These are phyloP conservation scores for Nomada fabriciana DNA, from an alignment of 2,888 invertebrate genomes.

Conservation along the genomic window DNA sequence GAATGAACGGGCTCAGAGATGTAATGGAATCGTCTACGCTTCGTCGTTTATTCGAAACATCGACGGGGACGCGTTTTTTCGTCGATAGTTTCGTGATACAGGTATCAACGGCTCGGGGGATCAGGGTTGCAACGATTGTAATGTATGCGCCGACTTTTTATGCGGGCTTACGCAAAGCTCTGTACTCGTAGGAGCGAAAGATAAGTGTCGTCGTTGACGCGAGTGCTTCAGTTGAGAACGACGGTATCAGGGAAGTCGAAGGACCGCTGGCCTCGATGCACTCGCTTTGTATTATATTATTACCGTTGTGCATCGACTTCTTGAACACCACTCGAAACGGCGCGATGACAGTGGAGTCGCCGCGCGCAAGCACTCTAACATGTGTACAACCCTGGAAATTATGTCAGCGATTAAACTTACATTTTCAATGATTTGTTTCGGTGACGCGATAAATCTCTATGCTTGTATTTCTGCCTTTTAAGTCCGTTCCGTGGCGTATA, in stretches of 20 bases:
- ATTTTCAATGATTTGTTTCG: no score
- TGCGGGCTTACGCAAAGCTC: no score
- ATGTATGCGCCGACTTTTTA: no score
- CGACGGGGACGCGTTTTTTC: no score
- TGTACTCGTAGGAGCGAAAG: no score
- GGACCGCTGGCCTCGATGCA: not conserved
- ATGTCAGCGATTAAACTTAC: no score
- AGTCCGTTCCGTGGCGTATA: no score
- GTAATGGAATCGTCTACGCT: not conserved
- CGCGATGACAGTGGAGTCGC: not conserved
- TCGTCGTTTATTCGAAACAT: no score
- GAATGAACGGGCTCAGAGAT: slow-evolving; percentile 9
- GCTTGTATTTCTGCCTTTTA: no score
- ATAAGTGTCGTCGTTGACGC: not conserved
- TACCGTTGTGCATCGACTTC: not conserved
- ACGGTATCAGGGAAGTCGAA: not conserved
- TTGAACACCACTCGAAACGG: not conserved
- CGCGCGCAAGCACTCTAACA: not conserved
- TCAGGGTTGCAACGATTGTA: not conserved
- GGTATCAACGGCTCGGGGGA: not conserved
- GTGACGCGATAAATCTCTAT: no score
- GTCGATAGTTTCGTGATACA: no score
- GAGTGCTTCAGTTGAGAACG: not conserved
- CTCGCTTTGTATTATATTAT: not conserved
- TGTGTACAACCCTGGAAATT: no score